Evolutionary conservation across 2,888 invertebrate species (phyloP).

Genomic region (Glaucopsyche alexis): DNA sequence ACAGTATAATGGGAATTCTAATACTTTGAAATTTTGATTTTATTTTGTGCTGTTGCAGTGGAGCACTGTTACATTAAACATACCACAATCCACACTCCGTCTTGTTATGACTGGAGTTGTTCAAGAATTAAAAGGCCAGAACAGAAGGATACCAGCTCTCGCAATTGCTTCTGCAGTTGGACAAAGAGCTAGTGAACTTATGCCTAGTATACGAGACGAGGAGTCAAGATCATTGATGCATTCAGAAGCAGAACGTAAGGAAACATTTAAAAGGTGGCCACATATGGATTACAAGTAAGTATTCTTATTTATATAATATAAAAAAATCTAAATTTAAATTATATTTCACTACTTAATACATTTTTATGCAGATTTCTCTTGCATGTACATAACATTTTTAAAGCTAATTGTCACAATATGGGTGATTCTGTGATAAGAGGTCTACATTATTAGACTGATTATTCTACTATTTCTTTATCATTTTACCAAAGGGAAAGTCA

Average conservation of each 20-base stretch:
- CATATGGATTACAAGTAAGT: conserved; percentile 97
- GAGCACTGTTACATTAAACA: conserved; percentile 92
- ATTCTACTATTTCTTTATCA: too few species aligned
- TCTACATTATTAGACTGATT: too few species aligned
- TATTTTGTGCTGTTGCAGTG: conserved; percentile 82
- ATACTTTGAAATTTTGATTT: not conserved
- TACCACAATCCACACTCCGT: conserved; percentile 89
- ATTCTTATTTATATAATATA: not conserved
- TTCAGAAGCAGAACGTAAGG: conserved; percentile 93
- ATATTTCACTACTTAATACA: not conserved
- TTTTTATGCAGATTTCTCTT: too few species aligned
- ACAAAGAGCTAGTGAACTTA: conserved; percentile 90
- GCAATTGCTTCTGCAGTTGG: conserved; percentile 94
- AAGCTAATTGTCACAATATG: too few species aligned
- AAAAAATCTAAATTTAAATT: not conserved
- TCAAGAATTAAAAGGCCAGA: conserved; percentile 89
- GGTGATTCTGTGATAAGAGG: too few species aligned
- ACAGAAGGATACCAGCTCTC: conserved; percentile 90
- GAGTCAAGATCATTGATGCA: conserved; percentile 86
- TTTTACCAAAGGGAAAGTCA: too few species aligned
- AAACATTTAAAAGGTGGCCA: conserved; percentile 96
- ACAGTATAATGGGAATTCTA: not conserved
- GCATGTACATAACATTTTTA: too few species aligned
- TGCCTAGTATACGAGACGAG: conserved; percentile 78
- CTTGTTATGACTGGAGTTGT: conserved; percentile 89